Conservation (phyloP, 92 coral and sea anemone species). For the Zoanthus sociatus region DNA sequence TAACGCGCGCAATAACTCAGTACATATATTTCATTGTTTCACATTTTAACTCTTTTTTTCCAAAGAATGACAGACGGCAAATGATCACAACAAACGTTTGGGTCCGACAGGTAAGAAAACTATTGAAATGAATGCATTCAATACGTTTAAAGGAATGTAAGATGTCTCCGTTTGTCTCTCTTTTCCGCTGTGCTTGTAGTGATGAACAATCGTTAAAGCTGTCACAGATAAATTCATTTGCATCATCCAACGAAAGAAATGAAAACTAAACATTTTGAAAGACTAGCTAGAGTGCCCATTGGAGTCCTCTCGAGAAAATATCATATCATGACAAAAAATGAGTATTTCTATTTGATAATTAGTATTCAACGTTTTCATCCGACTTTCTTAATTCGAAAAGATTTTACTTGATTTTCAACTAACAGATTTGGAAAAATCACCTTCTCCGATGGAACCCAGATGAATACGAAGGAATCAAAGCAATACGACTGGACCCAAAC, state of each 20-base stretch:
- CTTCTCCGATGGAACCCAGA: constrained; percentile 84
- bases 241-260: too few relatives aligned
- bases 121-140: neutral
- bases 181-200: neutral
- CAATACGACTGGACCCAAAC: constrained; percentile 81
- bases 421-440: constrained; percentile 81
- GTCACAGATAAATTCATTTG: too few relatives aligned
- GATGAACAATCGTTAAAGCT: too few relatives aligned
- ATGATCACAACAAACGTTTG: constrained; percentile 94
- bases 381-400: too few relatives aligned
- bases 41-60: neutral
- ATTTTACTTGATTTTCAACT: too few relatives aligned
- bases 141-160: neutral
- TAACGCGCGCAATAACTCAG: too few relatives aligned
- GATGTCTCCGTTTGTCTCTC: neutral
- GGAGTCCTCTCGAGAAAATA: too few relatives aligned
- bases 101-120: constrained; percentile 88
- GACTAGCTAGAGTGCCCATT: too few relatives aligned
- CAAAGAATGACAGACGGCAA: constrained; percentile 89
- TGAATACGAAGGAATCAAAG: constrained; percentile 68
- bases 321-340: too few relatives aligned
- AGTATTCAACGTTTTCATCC: neutral
- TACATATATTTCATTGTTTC: neutral
- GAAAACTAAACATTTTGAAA: too few relatives aligned
- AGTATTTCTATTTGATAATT: too few relatives aligned